Conservation (phyloP, 2,888 invertebrate species). For the Uloborus plumipes region DNA sequence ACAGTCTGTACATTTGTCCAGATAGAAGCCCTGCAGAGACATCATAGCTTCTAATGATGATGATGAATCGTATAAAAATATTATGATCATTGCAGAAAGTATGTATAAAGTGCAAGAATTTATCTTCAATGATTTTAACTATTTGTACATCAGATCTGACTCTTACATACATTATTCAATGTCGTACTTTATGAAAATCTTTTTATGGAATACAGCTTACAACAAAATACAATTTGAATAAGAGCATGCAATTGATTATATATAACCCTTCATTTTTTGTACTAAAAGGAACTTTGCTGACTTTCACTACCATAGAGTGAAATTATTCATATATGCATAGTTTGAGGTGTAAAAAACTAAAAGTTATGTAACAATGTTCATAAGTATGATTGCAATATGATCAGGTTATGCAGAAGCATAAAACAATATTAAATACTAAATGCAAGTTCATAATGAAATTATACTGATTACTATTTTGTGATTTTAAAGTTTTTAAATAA, state of each 20-base stretch:
- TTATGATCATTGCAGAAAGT: conserved; percentile 64
- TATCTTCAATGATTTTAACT: conserved; percentile 54
- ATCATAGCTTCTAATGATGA: conserved; percentile 64
- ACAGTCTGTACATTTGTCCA: conserved; percentile 64
- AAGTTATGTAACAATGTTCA: too few species aligned
- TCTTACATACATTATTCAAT: conserved; percentile 55
- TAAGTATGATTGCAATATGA: too few species aligned
- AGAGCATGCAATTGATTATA: conserved; percentile 50
- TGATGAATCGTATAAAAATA: conserved; percentile 65
- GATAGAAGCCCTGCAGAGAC: conserved; percentile 63
- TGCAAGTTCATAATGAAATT: conserved; percentile 10
- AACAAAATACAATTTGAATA: conserved; percentile 61
- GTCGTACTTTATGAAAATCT: conserved; percentile 21
- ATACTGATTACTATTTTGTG: neutral
- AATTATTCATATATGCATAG: conserved; percentile 4
- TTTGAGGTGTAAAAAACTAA: too few species aligned
- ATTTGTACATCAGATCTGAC: conserved; percentile 65
- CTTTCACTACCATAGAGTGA: conserved; percentile 3
- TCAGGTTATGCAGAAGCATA: neutral
- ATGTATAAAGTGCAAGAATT: conserved; percentile 60
- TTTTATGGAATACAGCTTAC: conserved; percentile 44
- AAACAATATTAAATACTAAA: conserved; percentile 9
- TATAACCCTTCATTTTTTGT: conserved; percentile 49
- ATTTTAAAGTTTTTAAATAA: neutral
- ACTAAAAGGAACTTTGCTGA: conserved; percentile 62